phyloP scores from a whole-genome alignment of 2,797 vertebrate species.

The Pagetopsis macropterus region DNA sequence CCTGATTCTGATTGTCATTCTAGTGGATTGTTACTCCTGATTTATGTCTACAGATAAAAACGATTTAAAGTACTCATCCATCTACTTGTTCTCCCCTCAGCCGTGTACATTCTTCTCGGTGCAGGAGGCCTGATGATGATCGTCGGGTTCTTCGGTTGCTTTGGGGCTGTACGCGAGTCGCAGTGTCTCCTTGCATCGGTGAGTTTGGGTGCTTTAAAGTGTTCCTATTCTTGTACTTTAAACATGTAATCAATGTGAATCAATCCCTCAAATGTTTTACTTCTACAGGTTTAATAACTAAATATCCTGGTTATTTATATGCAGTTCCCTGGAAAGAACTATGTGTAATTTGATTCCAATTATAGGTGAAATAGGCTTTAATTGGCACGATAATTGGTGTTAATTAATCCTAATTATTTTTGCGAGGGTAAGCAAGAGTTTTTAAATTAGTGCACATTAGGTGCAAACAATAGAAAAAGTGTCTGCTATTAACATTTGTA shows the following conservation, averaged over 20 bases:
- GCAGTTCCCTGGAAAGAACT: not conserved
- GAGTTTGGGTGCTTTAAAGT: conserved; percentile 71
- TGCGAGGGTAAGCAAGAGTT: not conserved
- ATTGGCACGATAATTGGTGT: not conserved
- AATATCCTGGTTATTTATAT: not conserved
- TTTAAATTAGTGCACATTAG: not conserved
- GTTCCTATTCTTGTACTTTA: not conserved
- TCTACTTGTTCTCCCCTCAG: conserved; percentile 74
- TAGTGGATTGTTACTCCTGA: not conserved
- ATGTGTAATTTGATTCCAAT: not conserved
- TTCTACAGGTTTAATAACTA: not conserved
- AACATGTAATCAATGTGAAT: not conserved
- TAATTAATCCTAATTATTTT: not conserved
- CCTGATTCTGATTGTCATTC: no score
- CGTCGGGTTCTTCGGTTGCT: conserved; percentile 97
- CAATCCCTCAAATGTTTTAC: not conserved
- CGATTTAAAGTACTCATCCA: not conserved
- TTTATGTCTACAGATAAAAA: not conserved
- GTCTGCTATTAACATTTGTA: not conserved
- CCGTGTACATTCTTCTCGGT: conserved; percentile 92
- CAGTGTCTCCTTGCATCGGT: conserved; percentile 96
- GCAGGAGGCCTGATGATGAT: conserved; percentile 93
- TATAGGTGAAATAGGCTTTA: not conserved
- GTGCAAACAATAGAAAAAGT: not conserved
- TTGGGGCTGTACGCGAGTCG: conserved; percentile 93